Base-by-base conservation (phyloP, 2,888 invertebrate species). In the Euzophera pinguis region DNA sequence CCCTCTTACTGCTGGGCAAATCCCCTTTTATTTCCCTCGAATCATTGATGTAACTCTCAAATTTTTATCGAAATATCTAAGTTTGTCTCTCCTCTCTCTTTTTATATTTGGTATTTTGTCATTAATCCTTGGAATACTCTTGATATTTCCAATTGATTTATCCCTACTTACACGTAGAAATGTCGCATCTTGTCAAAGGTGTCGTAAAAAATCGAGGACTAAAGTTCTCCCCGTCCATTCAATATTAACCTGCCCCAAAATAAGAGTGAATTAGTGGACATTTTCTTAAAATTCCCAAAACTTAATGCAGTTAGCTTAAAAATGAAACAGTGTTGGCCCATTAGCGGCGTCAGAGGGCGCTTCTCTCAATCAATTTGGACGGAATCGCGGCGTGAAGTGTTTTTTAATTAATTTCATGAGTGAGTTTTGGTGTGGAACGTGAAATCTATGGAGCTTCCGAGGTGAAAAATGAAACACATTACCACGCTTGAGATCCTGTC, bases 351-450 rank as follows among this genome's bases (percentile, higher is more conserved):
- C 83, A 72, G 62, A 71, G 71, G 65, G 63, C 58, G 57, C 75
- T 73, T 77, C 84, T 84, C 86, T 81, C 85, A 78, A 82, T 89
- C 87, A 88, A 89, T 88, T 89, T 88, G 86, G 75, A 71, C 74
- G 73, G 78, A 87, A 87, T 86, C 88, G 76, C 81, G 70, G 78
- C 80, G 80, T 81, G 87, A 87, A 88, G 89, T 86, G 88, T 87
- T 88, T 89, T 87, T 89, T 88, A 88, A 89, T 89, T 88, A 88
- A 87, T 88, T 86, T 89, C 85, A 85, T 88, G 86, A 84, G 80
- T 81, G 84, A 84, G 77, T 84, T 75, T 77, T 78, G 74, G 67
- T 58, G 67, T 53, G 29, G 73, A 56, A 77, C 73, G 68, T 38
- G 10, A 47, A 47, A 55, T 53, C 43, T 34, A 47, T 75, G 65